These are phyloP conservation scores for Eriosoma lanigerum DNA, from an alignment of 1,140 invertebrate species.

Conservation along the genomic window DNA sequence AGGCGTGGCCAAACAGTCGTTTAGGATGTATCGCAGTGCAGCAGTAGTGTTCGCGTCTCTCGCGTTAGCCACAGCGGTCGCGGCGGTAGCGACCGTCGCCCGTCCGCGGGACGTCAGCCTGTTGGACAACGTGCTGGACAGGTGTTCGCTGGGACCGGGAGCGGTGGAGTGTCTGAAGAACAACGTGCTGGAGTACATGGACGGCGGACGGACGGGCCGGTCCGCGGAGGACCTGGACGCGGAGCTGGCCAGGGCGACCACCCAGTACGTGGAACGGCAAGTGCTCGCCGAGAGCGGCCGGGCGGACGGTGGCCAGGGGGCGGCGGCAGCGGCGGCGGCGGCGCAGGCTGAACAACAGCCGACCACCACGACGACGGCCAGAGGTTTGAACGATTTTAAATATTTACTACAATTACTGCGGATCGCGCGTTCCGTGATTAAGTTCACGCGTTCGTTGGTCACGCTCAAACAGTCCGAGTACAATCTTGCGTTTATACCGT, in stretches of 20 bases:
- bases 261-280: neutral
- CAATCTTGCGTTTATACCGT: conserved; percentile 41
- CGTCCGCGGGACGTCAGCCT: no score
- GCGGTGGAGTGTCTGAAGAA: conserved; percentile 71
- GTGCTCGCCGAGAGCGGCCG: conserved; percentile 61
- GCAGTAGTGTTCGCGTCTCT: conserved; percentile 13
- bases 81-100: neutral
- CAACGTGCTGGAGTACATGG: conserved; percentile 70
- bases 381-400: conserved; percentile 39
- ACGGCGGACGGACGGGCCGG: conserved; percentile 58
- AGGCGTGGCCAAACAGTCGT: conserved; percentile 50
- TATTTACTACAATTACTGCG: neutral
- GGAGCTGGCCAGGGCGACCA: neutral
- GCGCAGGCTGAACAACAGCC: neutral
- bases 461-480: conserved; percentile 10
- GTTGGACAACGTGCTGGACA: conserved; percentile 41
- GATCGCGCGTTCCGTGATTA: neutral
- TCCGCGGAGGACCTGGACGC: neutral
- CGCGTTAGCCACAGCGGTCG: neutral
- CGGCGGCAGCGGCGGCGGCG: neutral
- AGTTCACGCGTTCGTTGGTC: neutral
- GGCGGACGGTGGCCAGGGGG: conserved; percentile 61
- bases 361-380: conserved; percentile 39
- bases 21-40: conserved; percentile 29
- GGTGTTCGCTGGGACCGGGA: conserved; percentile 54